Base-by-base conservation (phyloP, 1,140 invertebrate species). In the Protaetia brevitarsis region DNA sequence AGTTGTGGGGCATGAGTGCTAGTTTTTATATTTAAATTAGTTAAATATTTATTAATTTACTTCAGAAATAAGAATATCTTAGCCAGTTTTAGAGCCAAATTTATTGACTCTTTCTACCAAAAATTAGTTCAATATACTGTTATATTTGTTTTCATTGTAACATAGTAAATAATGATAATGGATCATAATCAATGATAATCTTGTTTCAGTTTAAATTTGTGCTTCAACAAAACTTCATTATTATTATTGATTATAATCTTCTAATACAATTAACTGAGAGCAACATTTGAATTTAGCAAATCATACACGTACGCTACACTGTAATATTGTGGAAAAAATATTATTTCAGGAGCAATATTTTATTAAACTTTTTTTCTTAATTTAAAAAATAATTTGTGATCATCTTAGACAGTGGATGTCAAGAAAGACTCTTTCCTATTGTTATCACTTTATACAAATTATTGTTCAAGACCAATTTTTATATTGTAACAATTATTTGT, bases 31-130 rank as follows among this genome's bases (percentile, higher is more conserved):
- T 45, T 16, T 45, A 19, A 7, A 45, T 45, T 45, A 45, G 41
- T 45, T 13, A 45, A 45, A 45, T 45, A 45, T 45, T 45, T 45
- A 45, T 45, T 45, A 45, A 45, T 45, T n/a, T n/a, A n/a, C n/a
- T n/a, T 45, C 41, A 45, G 7, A 21, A 45, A 45, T 45, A 19
- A 45, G 41, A 45, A 45, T 45, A 45, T 21, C 41, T 45, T 45
- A 45, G 41, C 41, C 41, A 45, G 41, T 45, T 45, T 45, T 21
- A 45, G 8, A 45, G 41, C 41, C 41, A 45, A 45, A 45, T 45
- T 45, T 2, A 45, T 16, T 45, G 16, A 21, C 41, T 45, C 23
- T 45, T 45, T 45, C 41, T 45, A 45, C 41, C 41, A 45, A 45
- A 45, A 45, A 45, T 13, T 45, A 45, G 41, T 45, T 45, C 41